Percentiles rank a stretch among this genome's conserved stretches.
These are phyloP conservation scores for Melipona beecheii DNA, from an alignment of 2,888 invertebrate species.

Conservation along the genomic window DNA sequence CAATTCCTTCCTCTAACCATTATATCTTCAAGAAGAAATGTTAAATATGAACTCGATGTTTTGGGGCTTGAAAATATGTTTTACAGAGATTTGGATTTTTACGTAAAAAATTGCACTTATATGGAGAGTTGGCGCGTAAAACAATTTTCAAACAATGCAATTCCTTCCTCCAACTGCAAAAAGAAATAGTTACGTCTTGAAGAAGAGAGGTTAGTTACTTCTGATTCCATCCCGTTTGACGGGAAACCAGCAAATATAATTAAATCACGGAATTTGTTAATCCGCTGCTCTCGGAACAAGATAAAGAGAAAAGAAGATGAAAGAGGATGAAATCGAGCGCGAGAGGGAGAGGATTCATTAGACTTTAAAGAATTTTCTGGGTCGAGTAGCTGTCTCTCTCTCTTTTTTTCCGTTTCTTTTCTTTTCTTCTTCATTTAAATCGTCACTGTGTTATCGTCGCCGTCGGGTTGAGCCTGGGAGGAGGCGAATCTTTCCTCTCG, in stretches of 20 bases:
- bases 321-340: background rate
- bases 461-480: background rate
- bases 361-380: conserved; percentile 10
- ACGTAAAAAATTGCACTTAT: no score
- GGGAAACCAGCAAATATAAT: background rate
- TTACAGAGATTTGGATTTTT: background rate
- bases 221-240: background rate
- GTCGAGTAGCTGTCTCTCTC: background rate
- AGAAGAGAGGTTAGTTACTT: no score
- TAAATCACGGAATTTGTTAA: conserved; percentile 1
- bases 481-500: background rate
- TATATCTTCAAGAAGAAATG: no score
- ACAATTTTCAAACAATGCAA: no score
- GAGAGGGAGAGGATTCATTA: conserved; percentile 8
- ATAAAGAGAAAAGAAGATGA: background rate
- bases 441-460: background rate
- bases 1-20: no score
- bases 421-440: conserved; percentile 25
- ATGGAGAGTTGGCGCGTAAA: no score
- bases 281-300: background rate
- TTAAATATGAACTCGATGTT: background rate
- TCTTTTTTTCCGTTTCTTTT: background rate
- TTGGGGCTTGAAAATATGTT: background rate
- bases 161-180: no score
- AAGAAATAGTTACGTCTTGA: no score